Evolutionary conservation across 2,888 invertebrate species (phyloP), one percentile per base, ranked within the genome.

Genomic region (Caenorhabditis angaria): DNA sequence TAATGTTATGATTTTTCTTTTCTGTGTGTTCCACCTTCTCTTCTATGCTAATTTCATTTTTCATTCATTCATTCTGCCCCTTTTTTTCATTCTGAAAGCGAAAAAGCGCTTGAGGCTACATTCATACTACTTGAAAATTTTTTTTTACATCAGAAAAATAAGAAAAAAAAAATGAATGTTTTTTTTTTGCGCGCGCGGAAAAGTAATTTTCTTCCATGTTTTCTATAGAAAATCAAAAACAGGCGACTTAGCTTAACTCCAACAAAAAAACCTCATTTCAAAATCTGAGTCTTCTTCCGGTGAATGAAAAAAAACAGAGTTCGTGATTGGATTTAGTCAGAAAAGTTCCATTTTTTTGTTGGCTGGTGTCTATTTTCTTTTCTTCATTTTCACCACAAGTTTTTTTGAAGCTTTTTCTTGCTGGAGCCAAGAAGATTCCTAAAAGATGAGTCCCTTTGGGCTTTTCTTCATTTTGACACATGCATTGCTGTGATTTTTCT

Each of bases 1-100:
- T 56, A 60, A 61, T 55, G 64, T 73, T 32, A 73, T 78, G 68
- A 71, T 77, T 61, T 77, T 66, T 66, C 67, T 64, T 35, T 55
- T 77, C 77, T n/a, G n/a, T n/a, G n/a, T n/a, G 77, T 77, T 71
- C 77, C 73, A 28, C 77, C 77, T 48, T 75, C 74, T 67, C n/a
- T n/a, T 67, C 73, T 77, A 78, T 75, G 60, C 61, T 77, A 35
- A 65, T 76, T 55, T 65, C 60, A 24, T 71, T 75, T 27, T 71
- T 77, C 56, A n/a, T n/a, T n/a, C n/a, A n/a, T n/a, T n/a, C n/a
- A n/a, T n/a, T n/a, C n/a, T n/a, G n/a, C n/a, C n/a, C n/a, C n/a
- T n/a, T n/a, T n/a, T n/a, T n/a, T n/a, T n/a, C n/a, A n/a, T n/a
- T 72, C 77, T 41, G 66, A 70, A 18, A 50, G 64, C 54, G 78